A percentile compares a stretch with the other conserved stretches of the same genome.
phyloP scores from a whole-genome alignment of 2,888 invertebrate species.

The Stenurella melanura region DNA sequence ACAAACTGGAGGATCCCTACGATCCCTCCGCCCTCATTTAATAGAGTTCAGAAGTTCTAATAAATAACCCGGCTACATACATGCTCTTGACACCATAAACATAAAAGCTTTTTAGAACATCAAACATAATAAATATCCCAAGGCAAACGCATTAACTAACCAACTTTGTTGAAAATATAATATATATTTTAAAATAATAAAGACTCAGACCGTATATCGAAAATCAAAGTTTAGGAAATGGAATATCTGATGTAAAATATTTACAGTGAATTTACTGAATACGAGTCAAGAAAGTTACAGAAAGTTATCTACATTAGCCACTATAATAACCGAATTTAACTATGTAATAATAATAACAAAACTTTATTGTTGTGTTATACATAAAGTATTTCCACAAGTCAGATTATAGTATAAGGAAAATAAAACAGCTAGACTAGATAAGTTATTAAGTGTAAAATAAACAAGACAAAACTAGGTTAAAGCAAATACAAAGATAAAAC shows the following conservation, averaged over 20 bases:
- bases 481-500: too few species aligned
- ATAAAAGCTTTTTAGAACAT: constrained; percentile 5
- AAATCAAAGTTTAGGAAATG: not conserved
- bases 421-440: too few species aligned
- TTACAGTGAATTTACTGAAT: not conserved
- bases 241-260: too few species aligned
- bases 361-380: too few species aligned
- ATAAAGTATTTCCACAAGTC: too few species aligned
- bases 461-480: too few species aligned
- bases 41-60: constrained; percentile 6
- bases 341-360: too few species aligned
- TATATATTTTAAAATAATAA: not conserved
- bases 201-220: not conserved
- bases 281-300: too few species aligned
- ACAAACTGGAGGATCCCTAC: constrained; percentile 1
- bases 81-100: constrained; percentile 4
- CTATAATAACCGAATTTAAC: too few species aligned
- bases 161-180: not conserved
- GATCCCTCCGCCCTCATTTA: not conserved
- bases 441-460: too few species aligned
- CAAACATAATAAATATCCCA: constrained; percentile 1
- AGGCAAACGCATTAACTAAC: not conserved
- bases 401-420: too few species aligned
- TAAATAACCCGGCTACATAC: not conserved
- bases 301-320: too few species aligned